Evolutionary conservation across 2,113 vertebrate genomes (phyloP).

Genomic region (Plectropomus leopardus): DNA sequence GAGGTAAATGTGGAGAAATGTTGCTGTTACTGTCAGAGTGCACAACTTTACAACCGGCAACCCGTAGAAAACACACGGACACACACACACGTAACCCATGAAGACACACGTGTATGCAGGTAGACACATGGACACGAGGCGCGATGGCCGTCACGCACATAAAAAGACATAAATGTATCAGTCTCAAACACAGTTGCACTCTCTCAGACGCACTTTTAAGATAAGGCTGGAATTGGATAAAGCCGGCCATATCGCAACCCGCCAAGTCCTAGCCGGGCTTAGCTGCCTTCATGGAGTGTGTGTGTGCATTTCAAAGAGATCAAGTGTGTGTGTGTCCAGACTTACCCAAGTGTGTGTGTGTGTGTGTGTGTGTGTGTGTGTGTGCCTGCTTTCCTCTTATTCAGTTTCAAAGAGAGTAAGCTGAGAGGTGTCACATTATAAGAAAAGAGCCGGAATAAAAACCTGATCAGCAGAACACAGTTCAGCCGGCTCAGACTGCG

Average conservation of each 20-base stretch:
- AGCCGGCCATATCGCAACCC: constrained; percentile 49
- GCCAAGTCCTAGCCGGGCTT: constrained; percentile 58
- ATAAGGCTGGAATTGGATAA: constrained; percentile 71
- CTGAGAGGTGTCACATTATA: constrained; percentile 51
- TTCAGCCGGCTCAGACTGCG: constrained; percentile 36
- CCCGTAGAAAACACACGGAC: no score
- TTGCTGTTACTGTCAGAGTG: no score
- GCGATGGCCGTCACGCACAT: background rate
- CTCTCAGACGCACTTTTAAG: constrained; percentile 58
- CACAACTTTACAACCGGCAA: no score
- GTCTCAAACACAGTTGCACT: constrained; percentile 25
- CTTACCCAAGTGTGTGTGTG: constrained; percentile 38
- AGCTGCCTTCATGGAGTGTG: constrained; percentile 56
- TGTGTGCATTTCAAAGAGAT: constrained; percentile 76
- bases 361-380: constrained; percentile 43
- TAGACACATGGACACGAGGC: background rate
- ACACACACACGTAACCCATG: background rate
- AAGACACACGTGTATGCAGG: background rate
- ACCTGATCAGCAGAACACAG: constrained; percentile 24
- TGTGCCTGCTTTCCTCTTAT: constrained; percentile 4
- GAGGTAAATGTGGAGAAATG: no score
- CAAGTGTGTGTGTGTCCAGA: constrained; percentile 55
- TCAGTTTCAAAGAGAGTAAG: constrained; percentile 66
- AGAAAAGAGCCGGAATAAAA: constrained; percentile 45
- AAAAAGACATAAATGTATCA: constrained; percentile 18